Percentiles rank a stretch among this genome's conserved stretches.
These are phyloP conservation scores for Anguilla megastoma DNA, from an alignment of 2,797 vertebrate genomes.

Conservation along the genomic window DNA sequence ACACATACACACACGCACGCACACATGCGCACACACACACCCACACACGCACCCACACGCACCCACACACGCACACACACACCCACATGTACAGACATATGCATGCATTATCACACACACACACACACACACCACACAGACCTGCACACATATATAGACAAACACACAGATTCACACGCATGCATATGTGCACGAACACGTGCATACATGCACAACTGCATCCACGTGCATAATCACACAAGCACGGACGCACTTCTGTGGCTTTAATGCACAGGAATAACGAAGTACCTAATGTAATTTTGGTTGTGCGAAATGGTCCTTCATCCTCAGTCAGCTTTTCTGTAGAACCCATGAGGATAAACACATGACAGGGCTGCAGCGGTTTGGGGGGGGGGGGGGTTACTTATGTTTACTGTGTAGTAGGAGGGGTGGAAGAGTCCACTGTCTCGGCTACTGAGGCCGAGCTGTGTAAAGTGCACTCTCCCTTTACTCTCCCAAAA, in stretches of 20 bases:
- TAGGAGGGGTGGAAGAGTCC: conserved; percentile 31
- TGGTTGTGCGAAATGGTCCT: conserved; percentile 67
- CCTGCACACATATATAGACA: background rate
- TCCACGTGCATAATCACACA: background rate
- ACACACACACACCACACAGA: background rate
- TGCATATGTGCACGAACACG: background rate
- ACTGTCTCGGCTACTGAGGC: background rate
- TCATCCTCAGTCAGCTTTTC: conserved; percentile 65
- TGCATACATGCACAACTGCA: background rate
- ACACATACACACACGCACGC: background rate
- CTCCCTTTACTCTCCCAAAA: background rate
- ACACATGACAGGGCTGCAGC: conserved; percentile 33
- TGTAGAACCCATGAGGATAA: conserved; percentile 54
- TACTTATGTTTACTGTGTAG: conserved; percentile 15
- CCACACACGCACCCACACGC: too few relatives aligned
- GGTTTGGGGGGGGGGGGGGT: conserved; percentile 43
- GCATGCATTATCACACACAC: background rate
- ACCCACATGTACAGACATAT: background rate
- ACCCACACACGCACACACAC: background rate
- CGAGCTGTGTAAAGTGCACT: background rate
- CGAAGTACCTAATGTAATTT: conserved; percentile 72
- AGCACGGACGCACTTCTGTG: conserved; percentile 25
- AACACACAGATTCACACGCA: background rate
- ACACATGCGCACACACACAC: background rate
- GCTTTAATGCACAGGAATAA: conserved; percentile 75